A percentile compares a stretch with the other conserved stretches of the same genome.
phyloP scores from a whole-genome alignment of 2,888 invertebrate genomes.

The Phortica magna region DNA sequence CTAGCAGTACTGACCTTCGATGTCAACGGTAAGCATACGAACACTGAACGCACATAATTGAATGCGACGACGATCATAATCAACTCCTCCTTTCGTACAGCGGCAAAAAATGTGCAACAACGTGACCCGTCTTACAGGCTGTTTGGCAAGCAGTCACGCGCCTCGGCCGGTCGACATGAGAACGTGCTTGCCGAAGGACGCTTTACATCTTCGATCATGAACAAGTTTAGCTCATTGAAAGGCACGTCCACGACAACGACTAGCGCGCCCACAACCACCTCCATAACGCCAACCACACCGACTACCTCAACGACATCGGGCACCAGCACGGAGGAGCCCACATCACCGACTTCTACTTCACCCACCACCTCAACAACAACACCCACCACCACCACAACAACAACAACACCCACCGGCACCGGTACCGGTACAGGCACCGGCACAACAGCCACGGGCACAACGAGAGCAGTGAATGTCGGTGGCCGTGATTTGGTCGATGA shows the following conservation, averaged over 20 bases:
- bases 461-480: not conserved
- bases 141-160: constrained; percentile 34
- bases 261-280: constrained; percentile 19
- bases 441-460: not conserved
- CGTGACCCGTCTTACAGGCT: constrained; percentile 40
- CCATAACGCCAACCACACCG: not conserved
- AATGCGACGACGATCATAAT: not conserved
- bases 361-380: constrained; percentile 11
- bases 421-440: not conserved
- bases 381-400: not conserved
- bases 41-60: not conserved
- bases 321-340: not conserved
- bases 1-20: constrained; percentile 44
- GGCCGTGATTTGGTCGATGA: constrained; percentile 7
- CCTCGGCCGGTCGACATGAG: constrained; percentile 48
- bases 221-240: constrained; percentile 55
- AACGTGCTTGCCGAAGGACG: constrained; percentile 56
- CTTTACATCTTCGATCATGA: constrained; percentile 52
- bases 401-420: not conserved
- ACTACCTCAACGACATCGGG: not conserved
- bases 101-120: constrained; percentile 29
- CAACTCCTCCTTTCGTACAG: not conserved
- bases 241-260: constrained; percentile 42
- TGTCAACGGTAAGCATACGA: constrained; percentile 44
- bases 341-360: constrained; percentile 18